Conservation (phyloP, 2,888 invertebrate species). For the Kuschelorhynchus macadamiae region DNA sequence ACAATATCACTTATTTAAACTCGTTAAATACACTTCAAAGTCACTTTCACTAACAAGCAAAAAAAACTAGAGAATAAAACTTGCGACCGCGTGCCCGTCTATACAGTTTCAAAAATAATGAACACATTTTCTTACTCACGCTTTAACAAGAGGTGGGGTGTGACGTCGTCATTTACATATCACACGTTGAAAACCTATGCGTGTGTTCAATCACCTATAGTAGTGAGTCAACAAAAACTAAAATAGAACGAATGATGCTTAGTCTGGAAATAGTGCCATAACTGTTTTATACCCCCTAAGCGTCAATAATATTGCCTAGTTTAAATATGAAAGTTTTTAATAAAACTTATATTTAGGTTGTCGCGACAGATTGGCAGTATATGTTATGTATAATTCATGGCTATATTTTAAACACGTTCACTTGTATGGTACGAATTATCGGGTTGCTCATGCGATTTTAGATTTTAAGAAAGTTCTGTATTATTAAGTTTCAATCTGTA, state of each 20-base stretch:
- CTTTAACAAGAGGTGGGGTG: conserved; percentile 46
- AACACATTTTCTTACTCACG: conserved; percentile 35
- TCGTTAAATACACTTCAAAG: conserved; percentile 18
- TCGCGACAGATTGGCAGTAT: background rate
- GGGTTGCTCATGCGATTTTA: background rate
- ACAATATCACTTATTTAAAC: conserved; percentile 21
- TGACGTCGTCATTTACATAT: conserved; percentile 43
- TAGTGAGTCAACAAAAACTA: conserved; percentile 52
- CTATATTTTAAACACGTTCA: background rate
- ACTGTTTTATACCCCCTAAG: too few relatives aligned
- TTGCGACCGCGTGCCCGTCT: conserved; percentile 11
- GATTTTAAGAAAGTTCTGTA: background rate
- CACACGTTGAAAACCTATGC: conserved; percentile 50
- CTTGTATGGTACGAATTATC: background rate
- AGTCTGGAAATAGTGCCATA: conserved; percentile 29
- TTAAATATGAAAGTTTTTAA: conserved; percentile 23
- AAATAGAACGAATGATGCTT: conserved; percentile 31
- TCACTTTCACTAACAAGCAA: conserved; percentile 19
- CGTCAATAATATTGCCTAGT: too few relatives aligned
- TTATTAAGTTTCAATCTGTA: too few relatives aligned
- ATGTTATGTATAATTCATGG: background rate
- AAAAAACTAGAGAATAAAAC: background rate
- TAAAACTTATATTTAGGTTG: conserved; percentile 8
- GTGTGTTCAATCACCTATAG: conserved; percentile 55
- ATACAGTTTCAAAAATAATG: conserved; percentile 35